phyloP scores from a whole-genome alignment of 1,140 invertebrate genomes.

The Trichonephila clavipes region DNA sequence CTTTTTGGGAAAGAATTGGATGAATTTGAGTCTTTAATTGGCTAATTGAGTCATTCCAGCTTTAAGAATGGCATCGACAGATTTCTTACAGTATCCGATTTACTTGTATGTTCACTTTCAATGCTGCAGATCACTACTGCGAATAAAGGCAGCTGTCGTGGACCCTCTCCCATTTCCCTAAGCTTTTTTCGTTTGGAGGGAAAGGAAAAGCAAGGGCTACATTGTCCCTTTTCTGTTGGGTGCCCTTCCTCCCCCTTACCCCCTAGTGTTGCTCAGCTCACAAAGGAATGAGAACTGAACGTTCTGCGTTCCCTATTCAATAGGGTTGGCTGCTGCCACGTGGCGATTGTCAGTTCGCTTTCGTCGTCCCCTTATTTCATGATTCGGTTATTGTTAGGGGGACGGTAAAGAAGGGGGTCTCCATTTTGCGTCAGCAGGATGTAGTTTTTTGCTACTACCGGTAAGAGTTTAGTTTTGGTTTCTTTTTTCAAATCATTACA shows the following conservation, averaged over 20 bases:
- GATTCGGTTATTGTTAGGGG: conserved; percentile 34
- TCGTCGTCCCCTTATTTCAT: conserved; percentile 23
- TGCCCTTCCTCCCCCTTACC: conserved; percentile 1
- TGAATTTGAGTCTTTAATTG: too few relatives aligned
- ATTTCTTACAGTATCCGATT: background rate
- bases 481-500: conserved; percentile 19
- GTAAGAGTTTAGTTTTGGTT: conserved; percentile 41
- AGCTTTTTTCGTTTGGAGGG: background rate
- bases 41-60: too few relatives aligned
- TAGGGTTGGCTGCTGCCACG: conserved; percentile 63
- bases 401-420: background rate
- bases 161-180: conserved; percentile 36
- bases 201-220: conserved; percentile 30
- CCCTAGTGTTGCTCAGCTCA: conserved; percentile 6
- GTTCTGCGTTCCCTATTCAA: conserved; percentile 62
- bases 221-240: conserved; percentile 64
- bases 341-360: conserved; percentile 70
- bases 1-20: too few relatives aligned
- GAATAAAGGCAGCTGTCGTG: conserved; percentile 48
- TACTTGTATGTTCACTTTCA: conserved; percentile 22
- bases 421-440: conserved; percentile 45
- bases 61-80: too few relatives aligned
- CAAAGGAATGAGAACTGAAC: conserved; percentile 59
- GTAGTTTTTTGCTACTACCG: background rate
- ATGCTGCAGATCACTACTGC: background rate